Conservation (phyloP, 2,888 invertebrate genomes). For the Nemotelus pantherinus region DNA sequence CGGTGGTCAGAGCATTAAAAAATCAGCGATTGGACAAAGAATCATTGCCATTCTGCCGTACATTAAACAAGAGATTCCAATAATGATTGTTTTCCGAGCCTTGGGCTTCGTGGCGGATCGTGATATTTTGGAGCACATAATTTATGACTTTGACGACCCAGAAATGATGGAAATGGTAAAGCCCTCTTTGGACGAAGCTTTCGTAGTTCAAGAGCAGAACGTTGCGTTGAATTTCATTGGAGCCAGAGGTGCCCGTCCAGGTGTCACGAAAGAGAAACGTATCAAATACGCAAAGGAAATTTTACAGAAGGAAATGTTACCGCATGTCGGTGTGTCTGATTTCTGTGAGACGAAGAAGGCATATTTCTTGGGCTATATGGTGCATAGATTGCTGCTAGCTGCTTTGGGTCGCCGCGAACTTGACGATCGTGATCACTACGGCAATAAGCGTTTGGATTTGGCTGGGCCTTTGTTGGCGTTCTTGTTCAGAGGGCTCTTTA, state of each 20-base stretch:
- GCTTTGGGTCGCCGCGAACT: slow-evolving; percentile 95
- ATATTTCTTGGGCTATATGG: slow-evolving; percentile 99
- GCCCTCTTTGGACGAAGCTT: slow-evolving; percentile 98
- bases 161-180: slow-evolving; percentile 99
- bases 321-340: slow-evolving; percentile 98
- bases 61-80: slow-evolving; percentile 99
- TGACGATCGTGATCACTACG: slow-evolving; percentile 99
- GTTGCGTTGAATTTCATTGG: slow-evolving; percentile 99
- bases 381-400: slow-evolving; percentile 93
- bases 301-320: slow-evolving; percentile 99
- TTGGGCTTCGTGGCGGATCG: slow-evolving; percentile 98
- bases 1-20: slow-evolving; percentile 98
- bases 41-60: slow-evolving; percentile 98
- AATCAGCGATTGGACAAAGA: slow-evolving; percentile 97
- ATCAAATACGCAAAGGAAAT: slow-evolving; percentile 99
- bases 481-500: slow-evolving; percentile 94
- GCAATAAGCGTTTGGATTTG: slow-evolving; percentile 96
- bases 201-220: slow-evolving; percentile 99
- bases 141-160: slow-evolving; percentile 99
- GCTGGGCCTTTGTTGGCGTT: slow-evolving; percentile 98
- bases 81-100: slow-evolving; percentile 99
- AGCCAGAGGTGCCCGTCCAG: slow-evolving; percentile 94
- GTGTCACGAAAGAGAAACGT: slow-evolving; percentile 98
- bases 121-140: slow-evolving; percentile 99
- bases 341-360: slow-evolving; percentile 99